Base-by-base conservation (phyloP, 2,113 vertebrate genomes). In the Castor canadensis region DNA sequence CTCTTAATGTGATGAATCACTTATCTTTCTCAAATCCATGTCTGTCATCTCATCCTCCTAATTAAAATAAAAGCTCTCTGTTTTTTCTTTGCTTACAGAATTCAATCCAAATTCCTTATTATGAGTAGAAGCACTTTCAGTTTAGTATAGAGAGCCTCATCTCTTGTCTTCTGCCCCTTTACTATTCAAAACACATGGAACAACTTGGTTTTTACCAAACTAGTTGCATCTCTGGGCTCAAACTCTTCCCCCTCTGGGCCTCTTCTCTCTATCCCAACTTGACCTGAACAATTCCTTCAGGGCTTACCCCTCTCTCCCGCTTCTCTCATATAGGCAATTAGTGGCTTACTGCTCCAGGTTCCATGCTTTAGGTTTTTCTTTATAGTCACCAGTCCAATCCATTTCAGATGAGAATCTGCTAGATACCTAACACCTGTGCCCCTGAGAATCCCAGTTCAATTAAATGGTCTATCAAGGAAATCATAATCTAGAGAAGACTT, bases 61-160 rank as follows among this genome's bases (percentile, higher is more conserved):
- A 83, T 87, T 77, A 87, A 95, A 75, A 89, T 60, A 80, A 93
- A 84, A 92, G 62, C 69, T 93, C 79, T 60, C 38, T 81, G 85
- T 62, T 47, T 43, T 73, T 28, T 87, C n/a, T 43, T 83, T 66
- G 17, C 58, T 45, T 80, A 69, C 12, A 60, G 56, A 86, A 54
- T 58, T 88, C 47, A 54, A 24, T 85, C 62, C 69, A 47, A 69
- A 58, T n/a, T 81, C 28, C 13, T 85, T 13, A 22, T 32, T 47
- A 35, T 5, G 77, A 89, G 30, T 40, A 47, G 67, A 60, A 69
- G 67, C n/a, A 35, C 26, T 43, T 75, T 71, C 12, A 0, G 30
- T 83, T 52, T 82, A 10, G 38, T 58, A 79, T 54, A 17, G 28
- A 26, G 45, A 26, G 5, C 38, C 49, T 82, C 60, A 7, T 17